Conservation (phyloP, 2,888 invertebrate species). For the Trachelus troglodyta region DNA sequence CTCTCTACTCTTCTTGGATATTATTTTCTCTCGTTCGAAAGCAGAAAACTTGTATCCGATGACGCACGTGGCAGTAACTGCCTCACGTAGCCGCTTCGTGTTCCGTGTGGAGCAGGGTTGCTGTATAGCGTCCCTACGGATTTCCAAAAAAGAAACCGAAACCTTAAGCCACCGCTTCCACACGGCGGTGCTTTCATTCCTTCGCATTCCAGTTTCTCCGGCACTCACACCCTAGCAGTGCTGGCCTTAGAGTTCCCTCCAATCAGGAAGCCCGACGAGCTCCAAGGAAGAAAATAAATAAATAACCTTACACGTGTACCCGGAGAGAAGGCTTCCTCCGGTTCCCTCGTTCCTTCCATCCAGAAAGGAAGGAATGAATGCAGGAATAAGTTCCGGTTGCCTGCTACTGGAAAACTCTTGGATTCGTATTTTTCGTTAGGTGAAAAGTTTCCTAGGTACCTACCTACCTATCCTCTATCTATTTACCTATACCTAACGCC, state of each 20-base stretch:
- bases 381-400: background rate
- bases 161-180: constrained; percentile 13
- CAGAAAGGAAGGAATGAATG: background rate
- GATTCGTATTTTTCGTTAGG: background rate
- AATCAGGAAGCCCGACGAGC: background rate
- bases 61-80: constrained; percentile 32
- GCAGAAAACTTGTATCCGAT: constrained; percentile 23
- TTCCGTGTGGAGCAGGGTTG: constrained; percentile 12
- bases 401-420: background rate
- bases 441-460: constrained; percentile 1
- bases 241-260: background rate
- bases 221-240: background rate
- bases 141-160: constrained; percentile 10
- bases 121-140: constrained; percentile 13
- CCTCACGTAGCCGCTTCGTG: constrained; percentile 11
- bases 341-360: background rate
- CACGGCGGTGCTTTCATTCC: constrained; percentile 6
- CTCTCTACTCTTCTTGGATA: constrained; percentile 11
- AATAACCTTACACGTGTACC: background rate
- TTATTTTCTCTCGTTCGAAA: constrained; percentile 16
- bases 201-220: constrained; percentile 7
- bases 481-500: background rate
- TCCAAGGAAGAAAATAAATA: background rate
- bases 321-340: background rate
- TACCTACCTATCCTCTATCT: background rate